phyloP scores from a whole-genome alignment of 2,888 invertebrate species.

The Drosophila yooni region DNA sequence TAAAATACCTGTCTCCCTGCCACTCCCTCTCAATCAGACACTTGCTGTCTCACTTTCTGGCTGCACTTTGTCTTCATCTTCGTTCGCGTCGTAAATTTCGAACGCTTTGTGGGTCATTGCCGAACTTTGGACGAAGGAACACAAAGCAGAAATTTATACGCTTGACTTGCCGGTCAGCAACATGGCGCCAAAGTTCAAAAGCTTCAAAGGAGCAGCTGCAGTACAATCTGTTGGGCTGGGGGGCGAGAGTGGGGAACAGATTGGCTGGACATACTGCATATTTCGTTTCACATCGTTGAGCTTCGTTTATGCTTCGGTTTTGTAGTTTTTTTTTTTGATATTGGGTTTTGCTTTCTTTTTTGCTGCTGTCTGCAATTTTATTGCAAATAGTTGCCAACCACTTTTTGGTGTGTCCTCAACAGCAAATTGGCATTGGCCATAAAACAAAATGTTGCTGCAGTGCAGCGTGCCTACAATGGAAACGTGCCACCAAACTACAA shows the following conservation, averaged over 20 bases:
- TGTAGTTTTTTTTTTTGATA: conserved; percentile 19
- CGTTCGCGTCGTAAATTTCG: conserved; percentile 72
- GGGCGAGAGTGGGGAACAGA: conserved; percentile 34
- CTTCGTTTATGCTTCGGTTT: conserved; percentile 21
- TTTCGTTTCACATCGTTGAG: conserved; percentile 31
- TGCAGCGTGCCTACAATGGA: conserved; percentile 50
- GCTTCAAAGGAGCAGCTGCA: conserved; percentile 38
- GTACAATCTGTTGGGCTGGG: neutral
- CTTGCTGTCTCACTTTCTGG: conserved; percentile 7
- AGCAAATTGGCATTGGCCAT: conserved; percentile 44
- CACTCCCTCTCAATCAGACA: neutral
- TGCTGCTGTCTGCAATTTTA: conserved; percentile 58
- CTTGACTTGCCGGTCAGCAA: conserved; percentile 71
- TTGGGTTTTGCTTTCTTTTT: neutral
- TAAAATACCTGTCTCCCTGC: neutral
- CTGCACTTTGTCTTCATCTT: conserved; percentile 78
- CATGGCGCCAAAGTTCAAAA: conserved; percentile 81
- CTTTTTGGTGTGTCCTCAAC: conserved; percentile 60
- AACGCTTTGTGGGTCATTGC: conserved; percentile 79
- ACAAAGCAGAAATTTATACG: conserved; percentile 71
- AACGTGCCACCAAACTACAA: conserved; percentile 36
- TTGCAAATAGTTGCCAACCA: conserved; percentile 75
- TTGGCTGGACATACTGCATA: conserved; percentile 62
- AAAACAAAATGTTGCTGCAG: conserved; percentile 71
- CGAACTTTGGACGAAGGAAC: conserved; percentile 51